phyloP scores from a whole-genome alignment of 2,888 invertebrate genomes.

The Dynastes maya region DNA sequence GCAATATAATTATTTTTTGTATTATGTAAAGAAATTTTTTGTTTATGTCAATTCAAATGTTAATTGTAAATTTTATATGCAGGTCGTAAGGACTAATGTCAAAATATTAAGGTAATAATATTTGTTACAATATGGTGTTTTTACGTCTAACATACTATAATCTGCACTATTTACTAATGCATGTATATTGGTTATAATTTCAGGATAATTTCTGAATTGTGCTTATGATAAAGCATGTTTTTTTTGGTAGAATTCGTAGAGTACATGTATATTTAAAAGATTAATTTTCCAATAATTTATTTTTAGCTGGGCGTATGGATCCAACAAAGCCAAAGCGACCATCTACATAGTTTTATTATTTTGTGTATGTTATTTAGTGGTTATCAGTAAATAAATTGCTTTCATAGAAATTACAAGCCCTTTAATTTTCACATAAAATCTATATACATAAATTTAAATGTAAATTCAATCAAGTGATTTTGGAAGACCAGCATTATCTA shows the following conservation, averaged over 20 bases:
- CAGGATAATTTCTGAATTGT: neutral
- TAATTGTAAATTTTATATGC: constrained; percentile 35
- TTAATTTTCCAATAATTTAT: neutral
- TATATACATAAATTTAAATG: neutral
- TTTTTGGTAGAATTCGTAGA: neutral
- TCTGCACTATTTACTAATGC: neutral
- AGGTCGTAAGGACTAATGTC: constrained; percentile 45
- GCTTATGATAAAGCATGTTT: neutral
- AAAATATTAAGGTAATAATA: constrained; percentile 26
- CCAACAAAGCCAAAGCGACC: neutral
- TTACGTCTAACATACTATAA: neutral
- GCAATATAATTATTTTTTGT: no score
- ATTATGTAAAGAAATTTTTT: no score
- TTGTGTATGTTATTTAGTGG: constrained; percentile 9
- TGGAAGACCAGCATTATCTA: constrained; percentile 72
- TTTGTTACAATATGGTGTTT: neutral
- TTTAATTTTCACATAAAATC: constrained; percentile 8
- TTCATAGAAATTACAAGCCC: neutral
- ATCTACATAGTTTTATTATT: constrained; percentile 10
- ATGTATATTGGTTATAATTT: neutral
- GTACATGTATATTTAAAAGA: neutral
- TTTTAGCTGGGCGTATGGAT: neutral
- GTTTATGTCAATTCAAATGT: neutral
- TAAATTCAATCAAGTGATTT: constrained; percentile 55
- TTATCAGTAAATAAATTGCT: constrained; percentile 27